phyloP scores from a whole-genome alignment of 2,797 vertebrate species.

The Borostomias antarcticus region DNA sequence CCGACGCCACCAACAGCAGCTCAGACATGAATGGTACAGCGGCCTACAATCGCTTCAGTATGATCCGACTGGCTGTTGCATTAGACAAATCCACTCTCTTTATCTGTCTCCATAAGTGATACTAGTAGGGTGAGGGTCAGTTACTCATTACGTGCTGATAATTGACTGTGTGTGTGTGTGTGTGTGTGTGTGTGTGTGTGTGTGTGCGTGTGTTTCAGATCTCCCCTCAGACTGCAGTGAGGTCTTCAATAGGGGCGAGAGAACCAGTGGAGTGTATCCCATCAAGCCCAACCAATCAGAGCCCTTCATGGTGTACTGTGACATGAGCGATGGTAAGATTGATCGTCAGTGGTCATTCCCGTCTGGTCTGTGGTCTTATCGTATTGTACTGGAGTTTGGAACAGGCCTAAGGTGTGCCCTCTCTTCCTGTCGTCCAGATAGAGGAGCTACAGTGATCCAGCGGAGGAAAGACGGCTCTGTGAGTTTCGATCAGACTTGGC shows the following conservation, averaged over 20 bases:
- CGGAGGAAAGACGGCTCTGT: conserved; percentile 81
- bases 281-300: conserved; percentile 79
- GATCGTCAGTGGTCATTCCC: too few species aligned
- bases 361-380: too few species aligned
- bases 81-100: background rate
- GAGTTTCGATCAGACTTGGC: conserved; percentile 91
- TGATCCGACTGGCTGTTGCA: background rate
- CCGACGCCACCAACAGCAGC: conserved; percentile 47
- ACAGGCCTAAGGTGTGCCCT: background rate
- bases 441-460: conserved; percentile 86
- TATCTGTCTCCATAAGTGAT: conserved; percentile 4
- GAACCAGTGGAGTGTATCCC: conserved; percentile 78
- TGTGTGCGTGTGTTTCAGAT: conserved; percentile 61
- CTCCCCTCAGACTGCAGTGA: conserved; percentile 82
- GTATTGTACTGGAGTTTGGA: too few species aligned
- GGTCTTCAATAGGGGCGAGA: conserved; percentile 74
- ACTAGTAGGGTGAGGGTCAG: conserved; percentile 23
- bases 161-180: conserved; percentile 23
- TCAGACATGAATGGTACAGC: conserved; percentile 66
- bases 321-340: conserved; percentile 83
- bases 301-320: conserved; percentile 85
- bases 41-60: background rate
- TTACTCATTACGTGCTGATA: background rate
- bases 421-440: conserved; percentile 63
- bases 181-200: conserved; percentile 22